Base-by-base conservation (phyloP, 2,797 vertebrate species). In the Cryptoprocta ferox region DNA sequence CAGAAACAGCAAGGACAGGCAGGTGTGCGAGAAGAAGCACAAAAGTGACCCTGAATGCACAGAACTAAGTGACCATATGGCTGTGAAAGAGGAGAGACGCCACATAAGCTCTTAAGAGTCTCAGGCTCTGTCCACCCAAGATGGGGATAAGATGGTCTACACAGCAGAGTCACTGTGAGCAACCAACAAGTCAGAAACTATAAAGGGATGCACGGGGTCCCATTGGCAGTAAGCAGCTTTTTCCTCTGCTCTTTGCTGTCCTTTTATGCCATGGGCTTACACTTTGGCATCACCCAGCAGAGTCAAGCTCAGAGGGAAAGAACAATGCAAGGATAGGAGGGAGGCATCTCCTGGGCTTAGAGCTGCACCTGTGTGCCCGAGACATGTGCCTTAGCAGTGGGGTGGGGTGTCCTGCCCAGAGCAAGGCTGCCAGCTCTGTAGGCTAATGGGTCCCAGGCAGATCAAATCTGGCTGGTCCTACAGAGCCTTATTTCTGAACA, bases 81-180 rank as follows among this genome's bases (percentile, higher is more conserved):
- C 80, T 87, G 26, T 75, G 56, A 76, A 32, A 93, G 65, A 92
- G 78, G 94, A 95, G 78, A 94, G 71, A 89, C 85, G 88, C 70
- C 85, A 71, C 59, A 50, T 50, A 63, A 91, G 88, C 92, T 92
- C 92, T 84, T 53, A 63, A 63, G 95, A 65, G 48, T 56, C 59
- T 56, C 39, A 6, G 61, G n/a, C 30, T 73, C 35, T 21, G 26
- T 32, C 61, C 61, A 35, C 85, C 4, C 26, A 28, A 76, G 89
- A 61, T 13, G 70, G 96, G 59, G 63, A 45, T 78, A 75, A 88
- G 91, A 90, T 9, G 83, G 86, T 48, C 82, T 45, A 4, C 32
- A 85, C 86, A 26, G 56, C 85, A 59, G 82, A 0, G n/a, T 70
- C 96, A 83, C 28, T 61, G 90, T 61, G 71, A 80, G 30, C 14